These are phyloP conservation scores for Poliocrania exsul DNA, from an alignment of 2,797 vertebrate species.

Conservation along the genomic window DNA sequence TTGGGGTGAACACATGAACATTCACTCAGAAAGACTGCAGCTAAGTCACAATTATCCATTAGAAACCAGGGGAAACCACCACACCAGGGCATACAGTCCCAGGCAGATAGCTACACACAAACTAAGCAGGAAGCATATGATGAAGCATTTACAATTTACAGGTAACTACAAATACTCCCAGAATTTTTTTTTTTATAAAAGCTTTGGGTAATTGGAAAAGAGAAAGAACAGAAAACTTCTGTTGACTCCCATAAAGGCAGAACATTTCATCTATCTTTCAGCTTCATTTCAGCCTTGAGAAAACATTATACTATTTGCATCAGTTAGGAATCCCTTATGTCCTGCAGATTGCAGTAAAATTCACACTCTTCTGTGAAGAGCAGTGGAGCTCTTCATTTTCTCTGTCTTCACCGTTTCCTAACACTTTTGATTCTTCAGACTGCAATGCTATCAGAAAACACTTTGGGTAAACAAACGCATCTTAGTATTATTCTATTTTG, in stretches of 20 bases:
- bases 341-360: background rate
- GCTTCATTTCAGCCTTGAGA: background rate
- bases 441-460: background rate
- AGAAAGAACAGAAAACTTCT: background rate
- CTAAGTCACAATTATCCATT: background rate
- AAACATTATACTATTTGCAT: background rate
- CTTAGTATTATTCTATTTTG: background rate
- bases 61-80: background rate
- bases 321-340: background rate
- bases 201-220: background rate
- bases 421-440: background rate
- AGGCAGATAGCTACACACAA: background rate
- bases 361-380: background rate
- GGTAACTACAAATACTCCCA: background rate
- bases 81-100: background rate
- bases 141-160: background rate
- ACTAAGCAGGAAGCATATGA: accelerated
- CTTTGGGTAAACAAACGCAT: background rate
- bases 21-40: background rate
- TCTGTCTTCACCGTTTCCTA: background rate
- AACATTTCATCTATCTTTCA: background rate
- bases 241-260: background rate
- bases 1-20: accelerated
- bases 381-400: background rate
- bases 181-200: background rate